These are phyloP conservation scores for Cyprinella venusta DNA, from an alignment of 2,797 vertebrate genomes.

Conservation along the genomic window DNA sequence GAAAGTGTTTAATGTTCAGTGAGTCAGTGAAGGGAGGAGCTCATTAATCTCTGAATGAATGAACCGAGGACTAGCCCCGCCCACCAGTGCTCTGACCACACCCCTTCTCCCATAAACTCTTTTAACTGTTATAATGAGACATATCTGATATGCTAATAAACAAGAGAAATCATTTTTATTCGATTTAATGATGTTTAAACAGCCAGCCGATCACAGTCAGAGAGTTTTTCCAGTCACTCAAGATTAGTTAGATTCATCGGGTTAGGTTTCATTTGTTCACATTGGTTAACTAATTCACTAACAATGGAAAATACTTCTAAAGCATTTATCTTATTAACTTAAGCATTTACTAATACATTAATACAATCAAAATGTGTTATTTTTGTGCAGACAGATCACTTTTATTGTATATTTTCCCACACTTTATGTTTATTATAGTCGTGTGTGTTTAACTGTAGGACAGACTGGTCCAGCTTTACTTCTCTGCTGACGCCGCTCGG, in stretches of 20 bases:
- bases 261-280: not conserved
- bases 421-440: not conserved
- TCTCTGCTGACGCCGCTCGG: conserved; percentile 86
- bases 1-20: no score
- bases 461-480: conserved; percentile 69
- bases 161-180: not conserved
- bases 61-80: not conserved
- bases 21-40: not conserved
- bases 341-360: not conserved
- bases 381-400: not conserved
- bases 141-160: not conserved
- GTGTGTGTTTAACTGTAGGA: not conserved
- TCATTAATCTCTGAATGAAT: not conserved
- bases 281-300: not conserved
- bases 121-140: not conserved
- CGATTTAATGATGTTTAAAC: not conserved
- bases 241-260: not conserved
- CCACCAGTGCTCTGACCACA: not conserved
- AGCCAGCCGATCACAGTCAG: not conserved
- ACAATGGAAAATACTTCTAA: not conserved
- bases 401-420: not conserved
- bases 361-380: not conserved
- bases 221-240: not conserved
- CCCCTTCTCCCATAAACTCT: not conserved
- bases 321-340: not conserved